Evolutionary conservation across 2,888 invertebrate species (phyloP).

Genomic region (Eupithecia subumbrata): DNA sequence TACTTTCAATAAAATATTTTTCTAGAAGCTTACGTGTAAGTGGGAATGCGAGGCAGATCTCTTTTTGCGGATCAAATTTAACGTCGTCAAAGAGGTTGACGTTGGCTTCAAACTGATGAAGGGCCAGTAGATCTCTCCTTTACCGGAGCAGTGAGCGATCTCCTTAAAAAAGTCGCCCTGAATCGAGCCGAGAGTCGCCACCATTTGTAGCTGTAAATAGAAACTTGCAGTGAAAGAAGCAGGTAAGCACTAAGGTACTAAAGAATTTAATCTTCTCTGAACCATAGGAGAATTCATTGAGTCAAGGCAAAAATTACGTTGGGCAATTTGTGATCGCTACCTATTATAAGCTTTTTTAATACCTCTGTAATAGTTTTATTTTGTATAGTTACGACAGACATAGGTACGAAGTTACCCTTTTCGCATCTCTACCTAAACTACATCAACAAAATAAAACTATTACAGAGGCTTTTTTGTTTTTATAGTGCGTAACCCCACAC

Average conservation of each 20-base stretch:
- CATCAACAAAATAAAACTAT: no score
- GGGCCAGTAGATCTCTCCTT: slow-evolving; percentile 74
- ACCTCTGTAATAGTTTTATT: no score
- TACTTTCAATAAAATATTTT: background rate
- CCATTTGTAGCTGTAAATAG: slow-evolving; percentile 64
- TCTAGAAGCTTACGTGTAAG: slow-evolving; percentile 32
- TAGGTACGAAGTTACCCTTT: no score
- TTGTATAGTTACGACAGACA: no score
- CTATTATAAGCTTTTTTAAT: no score
- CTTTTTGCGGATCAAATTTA: slow-evolving; percentile 21
- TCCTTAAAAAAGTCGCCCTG: slow-evolving; percentile 48
- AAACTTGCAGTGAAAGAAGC: background rate
- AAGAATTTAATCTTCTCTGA: background rate
- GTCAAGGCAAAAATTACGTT: no score
- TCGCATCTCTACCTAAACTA: no score
- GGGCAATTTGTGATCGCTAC: no score
- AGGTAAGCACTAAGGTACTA: background rate
- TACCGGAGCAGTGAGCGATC: slow-evolving; percentile 60
- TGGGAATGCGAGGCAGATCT: slow-evolving; percentile 51
- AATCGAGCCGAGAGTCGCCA: slow-evolving; percentile 59
- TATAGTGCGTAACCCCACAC: no score
- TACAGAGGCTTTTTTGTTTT: no score
- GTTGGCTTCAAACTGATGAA: slow-evolving; percentile 62
- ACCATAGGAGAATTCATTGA: no score
- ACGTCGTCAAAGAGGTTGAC: background rate